Evolutionary conservation across 2,888 invertebrate species (phyloP).

Genomic region (Archips xylosteana): DNA sequence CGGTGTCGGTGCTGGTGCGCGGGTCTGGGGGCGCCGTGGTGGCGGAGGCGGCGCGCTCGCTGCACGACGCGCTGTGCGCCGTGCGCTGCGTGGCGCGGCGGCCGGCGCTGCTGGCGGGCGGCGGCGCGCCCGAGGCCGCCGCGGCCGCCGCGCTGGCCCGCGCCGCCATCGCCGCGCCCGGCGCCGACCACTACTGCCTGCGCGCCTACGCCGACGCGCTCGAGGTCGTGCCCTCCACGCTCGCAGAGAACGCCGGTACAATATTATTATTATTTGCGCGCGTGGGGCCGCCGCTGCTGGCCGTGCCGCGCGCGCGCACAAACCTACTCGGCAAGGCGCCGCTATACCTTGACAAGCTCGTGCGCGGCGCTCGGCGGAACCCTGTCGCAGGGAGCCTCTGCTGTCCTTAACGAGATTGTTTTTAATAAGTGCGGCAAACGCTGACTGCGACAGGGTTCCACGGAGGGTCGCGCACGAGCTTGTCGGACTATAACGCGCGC

Average conservation of each 20-base stretch:
- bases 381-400: too few relatives aligned
- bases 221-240: slow-evolving; percentile 88
- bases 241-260: slow-evolving; percentile 82
- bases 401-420: too few relatives aligned
- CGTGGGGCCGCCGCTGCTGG: too few relatives aligned
- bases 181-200: slow-evolving; percentile 98
- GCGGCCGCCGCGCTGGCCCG: slow-evolving; percentile 93
- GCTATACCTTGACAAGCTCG: too few relatives aligned
- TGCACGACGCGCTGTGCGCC: slow-evolving; percentile 96
- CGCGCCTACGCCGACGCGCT: slow-evolving; percentile 98
- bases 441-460: too few relatives aligned
- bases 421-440: too few relatives aligned
- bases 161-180: slow-evolving; percentile 93
- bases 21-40: slow-evolving; percentile 93
- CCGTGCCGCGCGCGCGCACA: too few relatives aligned
- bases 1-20: slow-evolving; percentile 96
- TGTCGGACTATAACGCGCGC: too few relatives aligned
- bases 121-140: slow-evolving; percentile 99
- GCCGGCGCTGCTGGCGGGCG: slow-evolving; percentile 96
- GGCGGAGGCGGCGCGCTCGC: slow-evolving; percentile 95
- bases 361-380: too few relatives aligned
- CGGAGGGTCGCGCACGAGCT: too few relatives aligned
- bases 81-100: slow-evolving; percentile 98
- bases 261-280: too few relatives aligned
- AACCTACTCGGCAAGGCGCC: too few relatives aligned